These are phyloP conservation scores for Zaprionus vittiger DNA, from an alignment of 1,140 invertebrate species.

Conservation along the genomic window DNA sequence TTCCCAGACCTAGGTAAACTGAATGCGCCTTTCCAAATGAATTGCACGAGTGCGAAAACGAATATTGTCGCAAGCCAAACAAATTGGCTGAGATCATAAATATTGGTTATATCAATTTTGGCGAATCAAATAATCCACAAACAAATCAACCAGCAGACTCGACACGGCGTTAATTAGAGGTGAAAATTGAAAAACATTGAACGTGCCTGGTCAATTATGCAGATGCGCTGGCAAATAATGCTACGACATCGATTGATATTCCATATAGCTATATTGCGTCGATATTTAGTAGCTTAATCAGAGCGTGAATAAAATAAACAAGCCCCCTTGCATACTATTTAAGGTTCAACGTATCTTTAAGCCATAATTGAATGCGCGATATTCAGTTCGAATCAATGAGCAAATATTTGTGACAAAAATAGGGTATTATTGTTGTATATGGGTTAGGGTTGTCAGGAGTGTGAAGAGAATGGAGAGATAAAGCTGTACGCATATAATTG, in stretches of 20 bases:
- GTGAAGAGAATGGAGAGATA: neutral
- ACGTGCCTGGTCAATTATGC: conserved; percentile 73
- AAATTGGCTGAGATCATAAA: conserved; percentile 54
- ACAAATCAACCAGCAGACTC: conserved; percentile 22
- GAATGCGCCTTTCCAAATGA: conserved; percentile 2
- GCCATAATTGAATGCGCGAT: conserved; percentile 4
- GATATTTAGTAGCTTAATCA: conserved; percentile 70
- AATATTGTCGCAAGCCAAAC: conserved; percentile 21
- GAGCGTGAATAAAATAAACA: conserved; percentile 66
- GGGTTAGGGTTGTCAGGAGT: neutral
- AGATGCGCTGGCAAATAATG: conserved; percentile 66
- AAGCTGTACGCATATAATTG: neutral
- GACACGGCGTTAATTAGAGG: conserved; percentile 69
- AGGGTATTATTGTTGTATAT: neutral
- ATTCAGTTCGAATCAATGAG: neutral
- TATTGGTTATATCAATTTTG: conserved; percentile 63
- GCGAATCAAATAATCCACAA: conserved; percentile 61
- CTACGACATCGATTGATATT: conserved; percentile 16
- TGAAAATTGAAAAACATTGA: conserved; percentile 78
- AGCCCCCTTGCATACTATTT: conserved; percentile 25
- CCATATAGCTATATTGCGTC: conserved; percentile 8
- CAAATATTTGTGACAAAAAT: conserved; percentile 2
- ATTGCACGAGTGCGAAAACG: neutral
- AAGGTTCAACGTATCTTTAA: conserved; percentile 41
- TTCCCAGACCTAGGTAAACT: neutral